phyloP scores from a whole-genome alignment of 2,888 invertebrate genomes.

The Agrochola macilenta region DNA sequence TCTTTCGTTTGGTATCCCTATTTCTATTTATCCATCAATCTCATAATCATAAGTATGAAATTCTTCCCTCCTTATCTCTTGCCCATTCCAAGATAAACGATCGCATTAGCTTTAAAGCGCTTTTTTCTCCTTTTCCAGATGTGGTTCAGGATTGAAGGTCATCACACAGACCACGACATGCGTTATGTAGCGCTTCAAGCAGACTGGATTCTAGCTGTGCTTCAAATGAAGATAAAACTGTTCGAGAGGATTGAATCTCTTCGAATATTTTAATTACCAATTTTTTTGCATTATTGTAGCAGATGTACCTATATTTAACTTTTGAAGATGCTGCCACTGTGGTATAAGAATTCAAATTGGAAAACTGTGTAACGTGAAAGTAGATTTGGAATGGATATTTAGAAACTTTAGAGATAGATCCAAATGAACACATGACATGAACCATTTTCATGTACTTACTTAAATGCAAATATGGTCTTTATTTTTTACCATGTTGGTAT shows the following conservation, averaged over 20 bases:
- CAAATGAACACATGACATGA: too few species aligned
- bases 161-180: conserved; percentile 77
- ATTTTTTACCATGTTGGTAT: too few species aligned
- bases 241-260: conserved; percentile 75
- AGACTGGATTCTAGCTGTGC: conserved; percentile 80
- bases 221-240: conserved; percentile 80
- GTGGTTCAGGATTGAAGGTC: conserved; percentile 82
- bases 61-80: background rate
- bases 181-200: conserved; percentile 74
- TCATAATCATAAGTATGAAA: too few species aligned
- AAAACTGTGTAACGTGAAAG: too few species aligned
- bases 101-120: background rate
- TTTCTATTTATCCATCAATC: background rate
- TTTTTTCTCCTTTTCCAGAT: conserved; percentile 72
- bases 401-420: too few species aligned
- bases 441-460: too few species aligned
- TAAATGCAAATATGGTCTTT: too few species aligned
- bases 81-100: too few species aligned
- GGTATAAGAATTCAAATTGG: too few species aligned
- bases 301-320: too few species aligned
- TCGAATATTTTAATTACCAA: conserved; percentile 30
- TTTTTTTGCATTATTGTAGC: background rate
- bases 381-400: too few species aligned
- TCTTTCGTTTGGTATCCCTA: background rate
- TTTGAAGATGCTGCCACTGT: too few species aligned